Percentiles rank a stretch among this genome's conserved stretches.
Conservation (phyloP, 1,140 invertebrate species). For the Gonatopus flavifemur region DNA sequence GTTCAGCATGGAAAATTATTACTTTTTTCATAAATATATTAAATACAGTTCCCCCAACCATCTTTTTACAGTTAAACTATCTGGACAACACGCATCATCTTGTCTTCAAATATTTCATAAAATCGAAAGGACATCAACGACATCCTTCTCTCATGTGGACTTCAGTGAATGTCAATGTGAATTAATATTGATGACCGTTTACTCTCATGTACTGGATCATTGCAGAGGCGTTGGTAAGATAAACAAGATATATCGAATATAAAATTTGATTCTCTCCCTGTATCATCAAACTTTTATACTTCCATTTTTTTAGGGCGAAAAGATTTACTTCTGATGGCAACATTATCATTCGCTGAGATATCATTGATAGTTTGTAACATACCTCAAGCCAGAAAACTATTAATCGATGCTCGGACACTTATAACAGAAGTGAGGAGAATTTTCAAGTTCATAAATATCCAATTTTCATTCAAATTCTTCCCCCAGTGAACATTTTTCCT, state of each 20-base stretch:
- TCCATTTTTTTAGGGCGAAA: constrained; percentile 32
- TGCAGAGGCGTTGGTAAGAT: constrained; percentile 59
- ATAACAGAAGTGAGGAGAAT: constrained; percentile 38
- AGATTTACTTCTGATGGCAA: constrained; percentile 49
- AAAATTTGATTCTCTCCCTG: too few relatives aligned
- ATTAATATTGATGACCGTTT: constrained; percentile 59
- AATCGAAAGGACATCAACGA: constrained; percentile 27
- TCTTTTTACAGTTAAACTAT: too few relatives aligned
- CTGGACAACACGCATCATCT: too few relatives aligned
- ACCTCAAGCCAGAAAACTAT: constrained; percentile 58
- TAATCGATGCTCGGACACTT: constrained; percentile 49
- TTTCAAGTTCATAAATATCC: too few relatives aligned
- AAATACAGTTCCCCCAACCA: too few relatives aligned
- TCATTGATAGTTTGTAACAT: constrained; percentile 56
- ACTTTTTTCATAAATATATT: too few relatives aligned
- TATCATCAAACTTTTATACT: too few relatives aligned
- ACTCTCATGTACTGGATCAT: constrained; percentile 62
- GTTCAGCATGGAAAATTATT: too few relatives aligned
- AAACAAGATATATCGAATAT: not conserved
- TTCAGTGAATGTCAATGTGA: constrained; percentile 61
- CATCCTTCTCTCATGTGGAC: constrained; percentile 51
- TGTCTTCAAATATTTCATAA: constrained; percentile 10
- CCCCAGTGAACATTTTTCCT: too few relatives aligned
- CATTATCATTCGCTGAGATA: constrained; percentile 60
- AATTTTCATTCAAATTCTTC: too few relatives aligned